phyloP scores from a whole-genome alignment of 2,888 invertebrate genomes.

The Coelinius sp. region DNA sequence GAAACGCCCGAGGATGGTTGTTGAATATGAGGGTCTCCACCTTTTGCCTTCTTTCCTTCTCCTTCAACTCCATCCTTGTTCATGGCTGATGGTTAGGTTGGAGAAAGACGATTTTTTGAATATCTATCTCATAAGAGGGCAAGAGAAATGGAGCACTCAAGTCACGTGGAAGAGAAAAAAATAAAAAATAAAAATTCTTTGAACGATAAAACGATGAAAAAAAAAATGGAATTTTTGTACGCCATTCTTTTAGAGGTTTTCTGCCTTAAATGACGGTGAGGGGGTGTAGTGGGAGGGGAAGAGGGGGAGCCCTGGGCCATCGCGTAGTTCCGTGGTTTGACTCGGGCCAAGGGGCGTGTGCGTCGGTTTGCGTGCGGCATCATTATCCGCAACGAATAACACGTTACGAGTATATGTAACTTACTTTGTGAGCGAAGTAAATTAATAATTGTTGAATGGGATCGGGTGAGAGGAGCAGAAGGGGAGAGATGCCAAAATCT shows the following conservation, averaged over 20 bases:
- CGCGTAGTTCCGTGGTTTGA: constrained; percentile 15
- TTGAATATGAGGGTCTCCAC: constrained; percentile 19
- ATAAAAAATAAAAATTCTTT: constrained; percentile 22
- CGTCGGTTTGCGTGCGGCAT: constrained; percentile 44
- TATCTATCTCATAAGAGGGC: not conserved
- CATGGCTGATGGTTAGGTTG: not conserved
- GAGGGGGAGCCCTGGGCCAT: not conserved
- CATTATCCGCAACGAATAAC: constrained; percentile 58
- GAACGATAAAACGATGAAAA: constrained; percentile 10
- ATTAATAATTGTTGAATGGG: constrained; percentile 58
- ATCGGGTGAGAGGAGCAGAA: not conserved
- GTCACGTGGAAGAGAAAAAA: constrained; percentile 1
- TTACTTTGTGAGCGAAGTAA: constrained; percentile 58
- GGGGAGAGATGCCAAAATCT: not conserved
- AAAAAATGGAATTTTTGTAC: constrained; percentile 34
- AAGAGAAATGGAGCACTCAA: not conserved
- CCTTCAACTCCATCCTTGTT: no score
- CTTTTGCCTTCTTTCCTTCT: constrained; percentile 3
- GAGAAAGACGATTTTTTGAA: not conserved
- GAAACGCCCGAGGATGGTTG: constrained; percentile 10
- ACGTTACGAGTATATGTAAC: constrained; percentile 50
- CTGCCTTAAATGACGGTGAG: constrained; percentile 31
- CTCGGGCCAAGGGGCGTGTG: constrained; percentile 24
- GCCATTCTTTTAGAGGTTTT: constrained; percentile 35
- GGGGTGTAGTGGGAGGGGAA: no score